These are phyloP conservation scores for Protonemura montana DNA, from an alignment of 2,888 invertebrate genomes.

Conservation along the genomic window DNA sequence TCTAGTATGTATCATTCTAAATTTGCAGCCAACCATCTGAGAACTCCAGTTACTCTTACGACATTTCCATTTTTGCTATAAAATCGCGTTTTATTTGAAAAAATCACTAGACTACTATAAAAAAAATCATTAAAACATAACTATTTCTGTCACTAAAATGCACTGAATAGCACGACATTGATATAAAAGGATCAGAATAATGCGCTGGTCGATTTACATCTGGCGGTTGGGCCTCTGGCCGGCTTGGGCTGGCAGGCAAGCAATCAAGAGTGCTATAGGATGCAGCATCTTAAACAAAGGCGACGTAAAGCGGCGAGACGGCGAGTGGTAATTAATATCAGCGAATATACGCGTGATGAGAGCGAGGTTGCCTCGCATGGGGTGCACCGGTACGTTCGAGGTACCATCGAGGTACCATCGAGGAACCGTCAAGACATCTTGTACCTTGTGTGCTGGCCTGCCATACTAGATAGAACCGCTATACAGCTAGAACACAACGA, in stretches of 20 bases:
- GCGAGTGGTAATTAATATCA: conserved; percentile 49
- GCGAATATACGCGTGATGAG: conserved; percentile 38
- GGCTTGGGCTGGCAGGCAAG: neutral
- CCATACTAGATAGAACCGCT: neutral
- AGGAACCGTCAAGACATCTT: neutral
- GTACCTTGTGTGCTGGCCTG: neutral
- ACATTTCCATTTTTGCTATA: too few species aligned
- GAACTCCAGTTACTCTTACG: neutral
- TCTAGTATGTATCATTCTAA: neutral
- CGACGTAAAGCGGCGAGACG: neutral
- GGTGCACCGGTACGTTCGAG: neutral
- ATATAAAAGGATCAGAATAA: too few species aligned
- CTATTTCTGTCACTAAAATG: too few species aligned
- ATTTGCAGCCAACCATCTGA: neutral
- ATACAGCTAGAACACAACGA: neutral
- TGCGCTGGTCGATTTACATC: neutral
- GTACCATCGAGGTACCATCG: too few species aligned
- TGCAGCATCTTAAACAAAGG: conserved; percentile 49
- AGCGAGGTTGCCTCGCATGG: conserved; percentile 13
- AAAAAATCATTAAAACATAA: too few species aligned
- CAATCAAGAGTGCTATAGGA: conserved; percentile 45
- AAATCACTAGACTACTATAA: too few species aligned
- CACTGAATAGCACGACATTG: too few species aligned
- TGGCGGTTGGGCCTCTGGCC: neutral
- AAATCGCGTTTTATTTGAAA: too few species aligned